Base-by-base conservation (phyloP, 2,888 invertebrate genomes). In the Eristalis tenax region DNA sequence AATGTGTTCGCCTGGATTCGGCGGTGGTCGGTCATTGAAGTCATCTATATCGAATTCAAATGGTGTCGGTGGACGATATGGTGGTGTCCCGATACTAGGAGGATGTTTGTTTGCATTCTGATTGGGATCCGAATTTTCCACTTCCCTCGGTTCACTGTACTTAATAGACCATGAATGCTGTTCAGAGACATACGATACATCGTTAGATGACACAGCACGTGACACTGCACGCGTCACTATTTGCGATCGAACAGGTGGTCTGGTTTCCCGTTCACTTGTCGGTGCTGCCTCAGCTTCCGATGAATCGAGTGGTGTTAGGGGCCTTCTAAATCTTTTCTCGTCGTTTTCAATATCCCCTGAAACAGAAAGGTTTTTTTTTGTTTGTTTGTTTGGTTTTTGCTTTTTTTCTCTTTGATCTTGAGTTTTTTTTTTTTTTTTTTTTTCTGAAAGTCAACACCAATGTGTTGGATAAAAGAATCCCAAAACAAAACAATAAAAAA, bases 201-300 rank as follows among this genome's bases (percentile, higher is more conserved):
- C 68, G 8, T 22, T 22, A 56, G 35, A 22, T 1, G 57, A 38
- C 4, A 22, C 13, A 22, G 50, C 11, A 28, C 4, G 18, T 3
- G 28, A 26, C 4, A 32, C 0, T 15, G 56, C 4, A n/a, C 18
- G 18, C 15, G 56, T 18, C 13, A 26, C 26, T 26, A 26, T 26
- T 26, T 0, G 2, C 4, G 28, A 11, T 10, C 32, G 32, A 1
- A 6, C 32, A 1, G 1, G 4, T 28, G 66, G 11, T 13, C 56
- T 18, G 8, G 22, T 38, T 3, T 57, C 57, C 1, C 2, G 4
- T 1, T 43, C 23, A 28, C 3, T 4, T 26, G 6, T 18, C 32
- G 50, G 11, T 11, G 56, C 68, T 56, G 50, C 56, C 28, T 68
- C 68, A 13, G 56, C 18, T 68, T 68, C 56, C 6, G 40, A 65